Percentiles rank a stretch among this genome's conserved stretches.
Evolutionary conservation across 2,113 vertebrate genomes (phyloP).

Genomic region (Cavia aperea): DNA sequence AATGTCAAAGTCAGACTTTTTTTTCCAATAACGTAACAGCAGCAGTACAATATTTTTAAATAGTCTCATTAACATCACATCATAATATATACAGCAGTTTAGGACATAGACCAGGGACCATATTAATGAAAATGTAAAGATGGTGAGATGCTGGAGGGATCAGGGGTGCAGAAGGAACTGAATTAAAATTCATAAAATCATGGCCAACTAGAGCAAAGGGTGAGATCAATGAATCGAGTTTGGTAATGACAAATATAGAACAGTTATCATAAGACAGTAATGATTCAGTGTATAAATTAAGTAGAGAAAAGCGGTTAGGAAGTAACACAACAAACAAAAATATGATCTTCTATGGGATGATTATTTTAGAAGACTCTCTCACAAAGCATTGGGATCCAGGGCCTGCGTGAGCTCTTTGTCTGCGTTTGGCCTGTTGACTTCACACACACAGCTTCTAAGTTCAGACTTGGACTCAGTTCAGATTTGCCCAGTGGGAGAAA

Average conservation of each 20-base stretch:
- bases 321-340: conserved; percentile 34
- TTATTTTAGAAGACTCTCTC: conserved; percentile 39
- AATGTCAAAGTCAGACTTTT: conserved; percentile 32
- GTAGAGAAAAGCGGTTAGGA: conserved; percentile 4
- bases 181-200: conserved; percentile 57
- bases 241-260: conserved; percentile 56
- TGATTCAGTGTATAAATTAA: conserved; percentile 32
- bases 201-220: conserved; percentile 47
- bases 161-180: conserved; percentile 37
- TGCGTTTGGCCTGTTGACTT: not conserved
- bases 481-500: not conserved
- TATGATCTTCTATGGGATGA: not conserved
- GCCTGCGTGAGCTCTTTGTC: not conserved
- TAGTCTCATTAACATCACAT: conserved; percentile 56
- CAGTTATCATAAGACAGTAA: conserved; percentile 39
- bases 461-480: not conserved
- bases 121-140: conserved; percentile 51
- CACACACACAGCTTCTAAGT: not conserved
- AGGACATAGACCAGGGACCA: conserved; percentile 26
- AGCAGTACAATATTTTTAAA: conserved; percentile 46
- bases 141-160: conserved; percentile 23
- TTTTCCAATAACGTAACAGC: conserved; percentile 10
- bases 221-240: conserved; percentile 45
- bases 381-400: not conserved
- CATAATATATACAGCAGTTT: conserved; percentile 39